Percentiles rank a stretch among this genome's conserved stretches.
Conservation (phyloP, 1,140 invertebrate genomes). For the Drosophila carrolli region DNA sequence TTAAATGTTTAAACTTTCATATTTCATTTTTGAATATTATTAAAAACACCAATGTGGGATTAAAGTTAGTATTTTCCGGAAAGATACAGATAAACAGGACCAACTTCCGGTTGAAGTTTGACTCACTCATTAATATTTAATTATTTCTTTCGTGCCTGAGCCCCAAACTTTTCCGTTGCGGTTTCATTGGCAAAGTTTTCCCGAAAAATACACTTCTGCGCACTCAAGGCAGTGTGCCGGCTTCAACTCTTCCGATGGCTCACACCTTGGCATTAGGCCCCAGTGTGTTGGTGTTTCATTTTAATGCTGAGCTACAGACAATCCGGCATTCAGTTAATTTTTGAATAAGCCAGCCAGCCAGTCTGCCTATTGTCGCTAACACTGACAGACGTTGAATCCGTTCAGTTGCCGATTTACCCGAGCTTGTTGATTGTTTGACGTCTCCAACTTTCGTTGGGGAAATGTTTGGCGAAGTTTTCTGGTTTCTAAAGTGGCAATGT, state of each 20-base stretch:
- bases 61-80: conserved; percentile 6
- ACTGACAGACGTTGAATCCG: conserved; percentile 49
- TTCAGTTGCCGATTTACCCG: conserved; percentile 5
- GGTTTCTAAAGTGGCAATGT: conserved; percentile 75
- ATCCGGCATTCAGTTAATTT: conserved; percentile 20
- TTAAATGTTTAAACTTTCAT: too few species aligned
- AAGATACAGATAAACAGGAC: conserved; percentile 18
- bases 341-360: conserved; percentile 33
- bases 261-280: conserved; percentile 14
- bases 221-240: conserved; percentile 23
- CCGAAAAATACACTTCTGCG: conserved; percentile 10
- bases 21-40: too few species aligned
- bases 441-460: conserved; percentile 5
- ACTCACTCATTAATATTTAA: conserved; percentile 40
- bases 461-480: conserved; percentile 69
- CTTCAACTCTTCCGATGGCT: conserved; percentile 30
- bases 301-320: conserved; percentile 12
- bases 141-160: conserved; percentile 35
- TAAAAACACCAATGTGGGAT: neutral
- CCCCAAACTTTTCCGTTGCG: conserved; percentile 21
- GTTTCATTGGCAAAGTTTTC: conserved; percentile 23
- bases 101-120: conserved; percentile 31
- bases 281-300: conserved; percentile 34
- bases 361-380: conserved; percentile 48
- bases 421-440: conserved; percentile 13